Evolutionary conservation across 2,888 invertebrate species (phyloP).

Genomic region (Enoplolaimus lenunculus): DNA sequence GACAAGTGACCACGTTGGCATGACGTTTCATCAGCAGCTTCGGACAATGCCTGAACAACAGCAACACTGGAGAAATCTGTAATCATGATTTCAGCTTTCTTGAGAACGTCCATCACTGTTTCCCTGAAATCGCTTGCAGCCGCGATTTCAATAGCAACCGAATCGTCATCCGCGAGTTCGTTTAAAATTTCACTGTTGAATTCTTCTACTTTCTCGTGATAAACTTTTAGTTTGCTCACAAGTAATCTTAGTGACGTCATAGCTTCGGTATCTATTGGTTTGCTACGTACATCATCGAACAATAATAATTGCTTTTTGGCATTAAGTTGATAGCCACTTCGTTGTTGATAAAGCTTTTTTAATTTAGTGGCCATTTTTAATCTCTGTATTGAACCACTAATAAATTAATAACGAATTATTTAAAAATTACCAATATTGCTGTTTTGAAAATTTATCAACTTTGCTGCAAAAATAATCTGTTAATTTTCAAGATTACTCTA

Average conservation of each 20-base stretch:
- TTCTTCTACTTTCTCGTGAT: constrained; percentile 15
- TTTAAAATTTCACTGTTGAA: not conserved
- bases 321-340: constrained; percentile 12
- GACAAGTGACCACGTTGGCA: not conserved
- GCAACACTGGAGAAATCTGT: not conserved
- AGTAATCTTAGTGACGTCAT: not conserved
- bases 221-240: not conserved
- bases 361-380: not conserved
- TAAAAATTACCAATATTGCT: not conserved
- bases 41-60: not conserved
- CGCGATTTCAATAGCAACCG: not conserved
- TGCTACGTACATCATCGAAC: not conserved
- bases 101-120: not conserved
- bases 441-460: not conserved
- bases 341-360: not conserved
- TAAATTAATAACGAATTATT: not conserved
- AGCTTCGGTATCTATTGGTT: not conserved
- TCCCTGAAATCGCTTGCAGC: not conserved
- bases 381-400: not conserved
- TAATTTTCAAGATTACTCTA: not conserved
- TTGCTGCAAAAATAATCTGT: not conserved
- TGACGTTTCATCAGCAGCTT: not conserved
- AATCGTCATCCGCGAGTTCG: constrained; percentile 8
- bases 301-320: not conserved
- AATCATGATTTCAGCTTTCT: not conserved